Evolutionary conservation across 53 echinoderm and acorn worm genomes (phyloP).

Genomic region (Echinometra lucunter): DNA sequence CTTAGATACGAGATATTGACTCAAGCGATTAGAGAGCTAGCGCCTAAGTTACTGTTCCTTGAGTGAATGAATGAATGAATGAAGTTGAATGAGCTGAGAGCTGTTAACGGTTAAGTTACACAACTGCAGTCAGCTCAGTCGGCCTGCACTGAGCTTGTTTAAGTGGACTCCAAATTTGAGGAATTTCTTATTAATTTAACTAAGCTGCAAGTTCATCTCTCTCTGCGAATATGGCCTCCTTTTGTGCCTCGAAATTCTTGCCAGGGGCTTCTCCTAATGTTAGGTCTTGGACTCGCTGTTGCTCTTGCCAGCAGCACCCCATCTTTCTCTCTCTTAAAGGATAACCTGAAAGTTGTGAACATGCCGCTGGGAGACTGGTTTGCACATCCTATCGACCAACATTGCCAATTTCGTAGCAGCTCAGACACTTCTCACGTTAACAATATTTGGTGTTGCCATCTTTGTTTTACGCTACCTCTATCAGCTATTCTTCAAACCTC

Average conservation of each 20-base stretch:
- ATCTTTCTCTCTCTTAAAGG: constrained; percentile 44
- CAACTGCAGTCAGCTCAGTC: not conserved
- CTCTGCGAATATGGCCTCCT: not conserved
- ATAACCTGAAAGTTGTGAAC: constrained; percentile 62
- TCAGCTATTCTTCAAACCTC: constrained; percentile 55
- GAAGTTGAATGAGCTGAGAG: not conserved
- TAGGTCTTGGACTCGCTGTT: constrained; percentile 33
- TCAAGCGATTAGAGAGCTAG: not conserved
- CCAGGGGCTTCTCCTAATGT: constrained; percentile 33
- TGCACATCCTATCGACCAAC: constrained; percentile 6
- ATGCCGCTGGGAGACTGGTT: constrained; percentile 59
- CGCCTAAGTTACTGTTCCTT: not conserved
- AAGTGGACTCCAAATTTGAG: not conserved
- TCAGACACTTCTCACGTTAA: constrained; percentile 52
- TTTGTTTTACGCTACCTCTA: constrained; percentile 7
- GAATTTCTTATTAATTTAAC: not conserved
- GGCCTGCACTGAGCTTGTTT: not conserved
- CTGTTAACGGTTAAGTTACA: constrained; percentile 2
- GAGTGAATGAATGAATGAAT: not conserved
- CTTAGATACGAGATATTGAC: constrained; percentile 28
- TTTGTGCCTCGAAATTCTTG: constrained; percentile 46
- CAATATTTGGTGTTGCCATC: not conserved
- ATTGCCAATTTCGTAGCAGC: constrained; percentile 22
- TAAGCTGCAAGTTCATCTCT: not conserved
- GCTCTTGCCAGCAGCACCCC: constrained; percentile 20